These are phyloP conservation scores for Struthidea cinerea DNA, from an alignment of 2,113 vertebrate genomes.

Conservation along the genomic window DNA sequence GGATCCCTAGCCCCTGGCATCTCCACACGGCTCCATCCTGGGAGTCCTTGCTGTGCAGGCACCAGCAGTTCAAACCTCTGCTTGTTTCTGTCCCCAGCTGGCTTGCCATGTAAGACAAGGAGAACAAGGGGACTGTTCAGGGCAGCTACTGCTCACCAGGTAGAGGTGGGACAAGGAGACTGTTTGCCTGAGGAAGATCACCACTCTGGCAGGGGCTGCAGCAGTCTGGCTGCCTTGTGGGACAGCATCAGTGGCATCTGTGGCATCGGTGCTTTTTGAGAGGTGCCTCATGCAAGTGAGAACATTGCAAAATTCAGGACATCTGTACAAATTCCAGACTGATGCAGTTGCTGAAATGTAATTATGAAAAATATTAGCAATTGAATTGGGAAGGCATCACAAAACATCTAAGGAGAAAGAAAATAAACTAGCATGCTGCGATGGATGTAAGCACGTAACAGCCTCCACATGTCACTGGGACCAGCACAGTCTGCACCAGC, in stretches of 20 bases:
- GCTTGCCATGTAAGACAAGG: neutral
- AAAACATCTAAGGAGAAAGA: neutral
- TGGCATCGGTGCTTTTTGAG: slow-evolving; percentile 34
- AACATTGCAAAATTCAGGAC: neutral
- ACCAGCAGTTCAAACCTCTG: neutral
- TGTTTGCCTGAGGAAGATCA: slow-evolving; percentile 47
- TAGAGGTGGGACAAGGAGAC: neutral
- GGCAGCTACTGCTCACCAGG: rapidly evolving
- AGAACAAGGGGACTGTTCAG: neutral
- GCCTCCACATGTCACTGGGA: neutral
- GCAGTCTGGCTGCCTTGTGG: slow-evolving; percentile 63
- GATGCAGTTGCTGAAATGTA: neutral
- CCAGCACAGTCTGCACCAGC: neutral
- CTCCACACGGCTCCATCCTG: neutral
- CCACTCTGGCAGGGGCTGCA: slow-evolving; percentile 48
- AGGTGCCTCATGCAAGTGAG: neutral
- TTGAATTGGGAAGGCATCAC: neutral
- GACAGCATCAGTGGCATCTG: slow-evolving; percentile 62
- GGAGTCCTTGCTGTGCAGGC: neutral
- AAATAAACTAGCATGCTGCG: slow-evolving; percentile 2
- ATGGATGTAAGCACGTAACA: neutral
- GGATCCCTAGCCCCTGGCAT: neutral
- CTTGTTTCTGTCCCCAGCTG: neutral
- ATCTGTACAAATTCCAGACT: neutral
- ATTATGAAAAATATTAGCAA: neutral